A percentile compares a stretch with the other conserved stretches of the same genome.
Conservation (phyloP, 1,140 invertebrate species). For the Pomacea maculata region DNA sequence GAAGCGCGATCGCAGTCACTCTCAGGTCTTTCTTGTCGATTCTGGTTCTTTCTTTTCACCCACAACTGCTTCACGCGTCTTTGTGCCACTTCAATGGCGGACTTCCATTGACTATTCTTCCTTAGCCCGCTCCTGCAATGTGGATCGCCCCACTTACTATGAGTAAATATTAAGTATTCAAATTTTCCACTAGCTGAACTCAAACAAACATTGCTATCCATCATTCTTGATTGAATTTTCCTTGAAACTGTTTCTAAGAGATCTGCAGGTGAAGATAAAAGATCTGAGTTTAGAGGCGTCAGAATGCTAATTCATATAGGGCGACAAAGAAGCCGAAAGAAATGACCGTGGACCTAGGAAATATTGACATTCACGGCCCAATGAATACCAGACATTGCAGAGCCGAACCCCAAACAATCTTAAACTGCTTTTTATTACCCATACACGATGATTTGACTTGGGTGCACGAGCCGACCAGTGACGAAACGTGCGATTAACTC, state of each 20-base stretch:
- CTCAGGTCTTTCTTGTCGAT: neutral
- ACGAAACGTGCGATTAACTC: no score
- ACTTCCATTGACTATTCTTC: neutral
- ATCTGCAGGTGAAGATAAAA: constrained; percentile 3
- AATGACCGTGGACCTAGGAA: neutral
- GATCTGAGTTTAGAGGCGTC: neutral
- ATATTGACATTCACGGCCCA: no score
- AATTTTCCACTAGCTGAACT: constrained; percentile 29
- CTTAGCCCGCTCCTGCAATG: neutral
- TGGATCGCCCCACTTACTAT: constrained; percentile 19
- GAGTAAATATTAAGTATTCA: constrained; percentile 30
- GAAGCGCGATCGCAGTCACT: neutral
- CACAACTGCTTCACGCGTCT: neutral
- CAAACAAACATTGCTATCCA: constrained; percentile 30
- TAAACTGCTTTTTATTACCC: no score
- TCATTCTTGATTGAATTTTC: constrained; percentile 26
- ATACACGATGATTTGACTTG: no score
- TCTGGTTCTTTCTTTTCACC: neutral
- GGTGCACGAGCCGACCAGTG: no score
- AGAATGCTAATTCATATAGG: neutral
- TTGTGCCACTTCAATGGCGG: neutral
- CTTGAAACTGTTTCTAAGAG: constrained; percentile 28
- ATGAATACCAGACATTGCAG: no score
- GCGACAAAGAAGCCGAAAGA: neutral
- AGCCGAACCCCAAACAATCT: no score